Percentiles rank a stretch among this genome's conserved stretches.
Conservation (phyloP, 2,797 vertebrate species). For the Tangara arthus region DNA sequence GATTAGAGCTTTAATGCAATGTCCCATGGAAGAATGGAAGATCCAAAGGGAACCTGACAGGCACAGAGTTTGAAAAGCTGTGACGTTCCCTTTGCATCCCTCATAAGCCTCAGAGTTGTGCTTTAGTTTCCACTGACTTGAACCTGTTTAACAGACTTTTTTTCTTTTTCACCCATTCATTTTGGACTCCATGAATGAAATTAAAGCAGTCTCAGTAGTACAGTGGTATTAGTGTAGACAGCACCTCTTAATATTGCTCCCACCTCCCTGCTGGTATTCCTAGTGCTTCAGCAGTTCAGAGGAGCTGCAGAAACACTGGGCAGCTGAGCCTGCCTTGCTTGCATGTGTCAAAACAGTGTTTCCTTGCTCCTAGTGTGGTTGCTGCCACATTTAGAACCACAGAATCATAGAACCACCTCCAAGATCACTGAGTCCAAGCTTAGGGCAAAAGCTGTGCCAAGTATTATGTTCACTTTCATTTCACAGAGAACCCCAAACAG, state of each 20-base stretch:
- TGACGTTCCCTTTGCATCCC: background rate
- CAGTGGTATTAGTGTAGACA: background rate
- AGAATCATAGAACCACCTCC: background rate
- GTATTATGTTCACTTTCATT: background rate
- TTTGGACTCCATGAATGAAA: background rate
- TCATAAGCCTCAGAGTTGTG: background rate
- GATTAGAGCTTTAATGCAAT: background rate
- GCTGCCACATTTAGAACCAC: background rate
- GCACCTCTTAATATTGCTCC: background rate
- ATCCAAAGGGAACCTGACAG: background rate
- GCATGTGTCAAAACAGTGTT: background rate
- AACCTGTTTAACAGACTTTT: background rate
- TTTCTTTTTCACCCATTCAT: background rate
- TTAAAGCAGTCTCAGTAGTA: background rate
- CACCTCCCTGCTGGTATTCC: background rate
- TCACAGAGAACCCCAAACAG: background rate
- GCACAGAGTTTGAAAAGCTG: accelerated
- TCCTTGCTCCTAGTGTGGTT: background rate
- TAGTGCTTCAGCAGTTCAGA: background rate
- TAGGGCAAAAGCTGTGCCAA: background rate
- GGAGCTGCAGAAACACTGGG: background rate
- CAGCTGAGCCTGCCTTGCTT: background rate
- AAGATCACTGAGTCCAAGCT: accelerated
- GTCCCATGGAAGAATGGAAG: background rate
- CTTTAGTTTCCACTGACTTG: background rate